Evolutionary conservation across 1,140 invertebrate species (phyloP).

Genomic region (Cydia strobilella): DNA sequence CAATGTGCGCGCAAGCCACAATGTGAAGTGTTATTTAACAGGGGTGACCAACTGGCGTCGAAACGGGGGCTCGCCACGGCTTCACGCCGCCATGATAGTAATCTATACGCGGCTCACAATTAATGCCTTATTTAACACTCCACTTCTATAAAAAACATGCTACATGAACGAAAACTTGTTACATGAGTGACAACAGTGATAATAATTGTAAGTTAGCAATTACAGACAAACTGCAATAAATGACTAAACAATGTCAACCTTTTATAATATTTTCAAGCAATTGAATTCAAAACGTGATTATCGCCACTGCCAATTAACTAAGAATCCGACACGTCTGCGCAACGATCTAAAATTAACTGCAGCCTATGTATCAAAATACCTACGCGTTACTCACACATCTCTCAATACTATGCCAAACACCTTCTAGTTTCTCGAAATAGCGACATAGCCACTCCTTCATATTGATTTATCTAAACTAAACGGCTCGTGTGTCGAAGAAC

Average conservation of each 20-base stretch:
- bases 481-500: constrained; percentile 43
- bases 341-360: constrained; percentile 79
- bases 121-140: constrained; percentile 71
- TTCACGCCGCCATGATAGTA: constrained; percentile 71
- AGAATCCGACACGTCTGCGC: constrained; percentile 77
- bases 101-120: constrained; percentile 70
- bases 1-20: constrained; percentile 74
- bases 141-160: constrained; percentile 42
- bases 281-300: constrained; percentile 66
- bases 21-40: constrained; percentile 75
- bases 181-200: constrained; percentile 20
- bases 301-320: constrained; percentile 77
- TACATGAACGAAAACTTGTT: constrained; percentile 34
- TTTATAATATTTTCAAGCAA: constrained; percentile 33
- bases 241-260: constrained; percentile 10
- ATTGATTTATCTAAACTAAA: constrained; percentile 61
- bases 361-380: constrained; percentile 80
- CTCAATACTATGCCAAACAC: constrained; percentile 79
- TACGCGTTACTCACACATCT: constrained; percentile 76
- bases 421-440: constrained; percentile 77
- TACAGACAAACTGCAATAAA: neutral
- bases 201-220: neutral
- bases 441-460: constrained; percentile 60
- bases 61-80: constrained; percentile 65
- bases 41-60: constrained; percentile 78